phyloP scores from a whole-genome alignment of 2,797 vertebrate species.

The Parauchenoglanis punctatus region DNA sequence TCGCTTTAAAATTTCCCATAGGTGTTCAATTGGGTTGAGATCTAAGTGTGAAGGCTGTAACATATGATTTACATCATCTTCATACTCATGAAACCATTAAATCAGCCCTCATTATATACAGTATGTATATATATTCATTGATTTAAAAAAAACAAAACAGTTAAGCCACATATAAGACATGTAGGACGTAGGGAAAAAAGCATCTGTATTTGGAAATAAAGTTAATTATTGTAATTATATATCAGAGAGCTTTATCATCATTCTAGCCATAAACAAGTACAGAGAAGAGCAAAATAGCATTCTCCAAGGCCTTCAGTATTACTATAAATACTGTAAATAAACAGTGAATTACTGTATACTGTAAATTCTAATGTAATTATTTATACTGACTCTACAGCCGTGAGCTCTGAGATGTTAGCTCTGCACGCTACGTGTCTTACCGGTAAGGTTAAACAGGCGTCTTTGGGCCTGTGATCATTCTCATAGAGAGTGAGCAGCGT shows the following conservation, averaged over 20 bases:
- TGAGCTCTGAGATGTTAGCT: neutral
- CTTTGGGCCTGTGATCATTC: constrained; percentile 82
- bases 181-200: neutral
- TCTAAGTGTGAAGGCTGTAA: neutral
- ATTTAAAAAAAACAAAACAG: neutral
- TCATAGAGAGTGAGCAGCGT: constrained; percentile 82
- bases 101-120: neutral
- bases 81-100: neutral
- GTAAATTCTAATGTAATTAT: neutral
- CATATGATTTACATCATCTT: neutral
- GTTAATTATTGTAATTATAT: neutral
- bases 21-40: neutral
- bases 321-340: neutral
- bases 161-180: neutral
- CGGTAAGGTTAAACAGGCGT: constrained; percentile 70
- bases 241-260: constrained; percentile 1
- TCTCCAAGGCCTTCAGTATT: neutral
- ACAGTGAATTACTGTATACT: neutral
- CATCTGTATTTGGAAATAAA: neutral
- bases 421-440: constrained; percentile 66
- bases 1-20: neutral
- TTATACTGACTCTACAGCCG: neutral
- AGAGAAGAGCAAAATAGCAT: neutral
- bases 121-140: neutral
- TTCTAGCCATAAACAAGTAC: neutral